phyloP scores from a whole-genome alignment of 2,888 invertebrate species.

The Pseudococcus viburni region DNA sequence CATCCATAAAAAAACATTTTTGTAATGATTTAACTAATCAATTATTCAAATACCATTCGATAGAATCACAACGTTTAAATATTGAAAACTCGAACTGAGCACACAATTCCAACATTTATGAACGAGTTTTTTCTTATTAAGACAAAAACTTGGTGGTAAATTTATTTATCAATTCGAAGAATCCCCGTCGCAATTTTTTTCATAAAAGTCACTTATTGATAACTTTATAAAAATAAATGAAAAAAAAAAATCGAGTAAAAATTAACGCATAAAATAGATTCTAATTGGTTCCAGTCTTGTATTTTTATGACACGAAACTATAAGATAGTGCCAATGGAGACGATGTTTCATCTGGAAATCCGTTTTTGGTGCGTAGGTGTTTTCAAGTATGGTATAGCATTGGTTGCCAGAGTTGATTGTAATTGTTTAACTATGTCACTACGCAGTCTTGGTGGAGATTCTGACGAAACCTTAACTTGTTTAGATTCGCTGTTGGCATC shows the following conservation, averaged over 20 bases:
- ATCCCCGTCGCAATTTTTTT: background rate
- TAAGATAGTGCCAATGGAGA: background rate
- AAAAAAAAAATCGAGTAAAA: background rate
- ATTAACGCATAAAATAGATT: background rate
- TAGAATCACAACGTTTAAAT: no score
- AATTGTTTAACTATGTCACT: constrained; percentile 48
- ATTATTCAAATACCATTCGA: no score
- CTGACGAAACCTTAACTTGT: constrained; percentile 13
- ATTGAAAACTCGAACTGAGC: background rate
- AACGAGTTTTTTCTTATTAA: background rate
- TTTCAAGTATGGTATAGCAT: constrained; percentile 44
- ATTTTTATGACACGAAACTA: constrained; percentile 24
- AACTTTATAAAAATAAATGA: background rate
- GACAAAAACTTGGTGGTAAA: background rate
- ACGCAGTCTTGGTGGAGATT: constrained; percentile 7
- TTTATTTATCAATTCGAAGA: background rate
- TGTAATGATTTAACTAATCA: no score
- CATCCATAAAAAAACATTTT: no score
- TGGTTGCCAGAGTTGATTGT: constrained; percentile 45
- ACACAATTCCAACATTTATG: background rate
- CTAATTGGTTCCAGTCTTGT: constrained; percentile 57
- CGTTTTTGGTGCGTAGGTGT: constrained; percentile 59
- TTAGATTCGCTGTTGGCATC: constrained; percentile 23
- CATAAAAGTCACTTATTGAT: background rate
- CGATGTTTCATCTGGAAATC: constrained; percentile 43